phyloP scores from a whole-genome alignment of 2,797 vertebrate genomes.

The Cynodonichthys magdalenae region DNA sequence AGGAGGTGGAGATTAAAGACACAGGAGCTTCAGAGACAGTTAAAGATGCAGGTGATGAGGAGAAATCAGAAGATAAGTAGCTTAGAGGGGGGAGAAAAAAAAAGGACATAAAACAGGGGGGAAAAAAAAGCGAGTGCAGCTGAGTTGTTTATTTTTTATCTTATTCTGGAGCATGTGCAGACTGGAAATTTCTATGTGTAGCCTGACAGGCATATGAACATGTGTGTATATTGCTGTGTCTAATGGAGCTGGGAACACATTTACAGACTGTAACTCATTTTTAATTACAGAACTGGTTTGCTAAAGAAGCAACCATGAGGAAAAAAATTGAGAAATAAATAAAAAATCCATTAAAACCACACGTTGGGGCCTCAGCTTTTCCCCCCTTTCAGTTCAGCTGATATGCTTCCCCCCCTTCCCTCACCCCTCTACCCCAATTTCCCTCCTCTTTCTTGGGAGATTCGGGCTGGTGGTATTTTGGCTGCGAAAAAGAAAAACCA shows the following conservation, averaged over 20 bases:
- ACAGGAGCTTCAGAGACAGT: slow-evolving; percentile 33
- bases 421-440: slow-evolving; percentile 18
- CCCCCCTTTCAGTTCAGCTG: slow-evolving; percentile 57
- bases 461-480: slow-evolving; percentile 72
- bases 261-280: slow-evolving; percentile 48
- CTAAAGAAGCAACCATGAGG: slow-evolving; percentile 36
- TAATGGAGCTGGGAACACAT: slow-evolving; percentile 49
- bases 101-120: slow-evolving; percentile 23
- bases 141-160: no score
- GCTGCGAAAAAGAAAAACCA: slow-evolving; percentile 68
- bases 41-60: slow-evolving; percentile 42
- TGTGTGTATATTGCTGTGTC: slow-evolving; percentile 51
- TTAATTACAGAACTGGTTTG: slow-evolving; percentile 57
- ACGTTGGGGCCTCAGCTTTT: slow-evolving; percentile 45
- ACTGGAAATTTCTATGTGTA: slow-evolving; percentile 32
- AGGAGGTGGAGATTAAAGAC: slow-evolving; percentile 54
- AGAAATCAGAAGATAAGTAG: slow-evolving; percentile 36
- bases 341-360: slow-evolving; percentile 37
- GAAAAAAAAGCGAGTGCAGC: slow-evolving; percentile 25
- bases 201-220: slow-evolving; percentile 54
- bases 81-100: slow-evolving; percentile 9
- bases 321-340: slow-evolving; percentile 2
- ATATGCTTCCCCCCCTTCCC: slow-evolving; percentile 22
- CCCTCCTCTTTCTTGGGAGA: slow-evolving; percentile 61
- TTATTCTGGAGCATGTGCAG: slow-evolving; percentile 35